Evolutionary conservation across 2,888 invertebrate genomes (phyloP), one percentile per base, ranked within the genome.

Genomic region (Zootermopsis nevadensis): DNA sequence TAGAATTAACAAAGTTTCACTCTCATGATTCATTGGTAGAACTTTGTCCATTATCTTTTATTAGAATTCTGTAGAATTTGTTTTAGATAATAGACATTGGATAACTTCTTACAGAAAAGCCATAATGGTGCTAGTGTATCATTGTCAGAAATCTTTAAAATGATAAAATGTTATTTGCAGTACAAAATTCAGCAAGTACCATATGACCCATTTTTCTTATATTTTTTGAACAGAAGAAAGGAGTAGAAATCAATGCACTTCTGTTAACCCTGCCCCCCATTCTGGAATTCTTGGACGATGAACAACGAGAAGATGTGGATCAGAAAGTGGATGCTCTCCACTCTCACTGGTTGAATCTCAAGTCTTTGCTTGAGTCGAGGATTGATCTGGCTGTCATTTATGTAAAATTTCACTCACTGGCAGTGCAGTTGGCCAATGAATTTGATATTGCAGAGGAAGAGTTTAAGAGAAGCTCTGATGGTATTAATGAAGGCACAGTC

Each of bases 351-450:
- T 90, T 92, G 42, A 91, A 92, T 84, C 89, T 94, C 10, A 93
- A 93, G 86, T 91, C 91, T 85, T 88, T 92, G 38, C 89, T 94
- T 10, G 91, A 93, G 84, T 31, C 77, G 15, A 92, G 96, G 83
- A 92, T 95, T 84, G 93, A 93, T 85, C 89, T 95, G 30, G 92
- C 93, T 27, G 91, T 92, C 69, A 89, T 93, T 85, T 95, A 95
- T 87, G 93, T 94, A 69, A 93, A 94, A 86, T 95, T 96, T 89
- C 94, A 95, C 86, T 92, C 93, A 87, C 92, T 93, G 85, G 94
- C 94, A 31, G 92, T 93, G 84, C 92, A 93, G 87, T 91, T 95
- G 77, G 91, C 92, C 84, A 91, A 91, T 84, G 93, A 94, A 87
- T 91, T 95, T 88, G 93, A 94, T 87, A 91, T 91, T 82, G 87